phyloP scores from a whole-genome alignment of 35 echinoderm and acorn worm genomes.

The Heliocidaris erythrogramma region DNA sequence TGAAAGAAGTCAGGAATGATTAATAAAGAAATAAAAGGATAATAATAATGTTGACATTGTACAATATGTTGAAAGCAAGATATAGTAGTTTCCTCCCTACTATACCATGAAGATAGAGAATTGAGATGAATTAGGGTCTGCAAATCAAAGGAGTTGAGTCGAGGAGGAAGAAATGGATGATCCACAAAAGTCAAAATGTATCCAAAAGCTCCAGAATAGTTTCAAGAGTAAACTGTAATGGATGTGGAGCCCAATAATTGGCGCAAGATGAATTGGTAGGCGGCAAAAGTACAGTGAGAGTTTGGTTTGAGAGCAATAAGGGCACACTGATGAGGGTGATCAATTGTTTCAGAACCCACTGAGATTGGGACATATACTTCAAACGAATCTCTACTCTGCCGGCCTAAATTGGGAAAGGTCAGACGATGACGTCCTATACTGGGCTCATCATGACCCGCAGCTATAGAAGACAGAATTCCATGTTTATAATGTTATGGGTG shows the following conservation, averaged over 20 bases:
- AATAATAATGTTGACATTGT: not conserved
- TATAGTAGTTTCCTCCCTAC: not conserved
- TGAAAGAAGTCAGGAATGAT: no score
- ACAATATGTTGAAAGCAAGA: not conserved
- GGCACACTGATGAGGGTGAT: conserved; percentile 32
- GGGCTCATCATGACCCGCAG: not conserved
- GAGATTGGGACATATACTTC: not conserved
- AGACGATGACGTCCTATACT: not conserved
- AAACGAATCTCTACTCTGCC: conserved; percentile 22
- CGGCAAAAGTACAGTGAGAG: conserved; percentile 25
- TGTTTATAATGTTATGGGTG: not conserved
- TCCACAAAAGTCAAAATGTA: not conserved
- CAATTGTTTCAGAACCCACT: conserved; percentile 38
- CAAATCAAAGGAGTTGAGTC: no score
- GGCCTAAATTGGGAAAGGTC: conserved; percentile 32
- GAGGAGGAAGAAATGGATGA: not conserved
- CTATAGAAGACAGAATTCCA: not conserved
- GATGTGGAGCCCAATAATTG: conserved; percentile 1
- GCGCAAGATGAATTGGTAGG: conserved; percentile 35
- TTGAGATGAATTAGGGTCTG: no score
- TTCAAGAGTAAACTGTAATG: conserved; percentile 26
- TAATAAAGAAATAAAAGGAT: no score
- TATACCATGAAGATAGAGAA: not conserved
- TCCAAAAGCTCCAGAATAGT: not conserved
- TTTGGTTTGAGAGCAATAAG: conserved; percentile 17